Base-by-base conservation (phyloP, 2,797 vertebrate species). In the Melanotaenia parkinsoni region DNA sequence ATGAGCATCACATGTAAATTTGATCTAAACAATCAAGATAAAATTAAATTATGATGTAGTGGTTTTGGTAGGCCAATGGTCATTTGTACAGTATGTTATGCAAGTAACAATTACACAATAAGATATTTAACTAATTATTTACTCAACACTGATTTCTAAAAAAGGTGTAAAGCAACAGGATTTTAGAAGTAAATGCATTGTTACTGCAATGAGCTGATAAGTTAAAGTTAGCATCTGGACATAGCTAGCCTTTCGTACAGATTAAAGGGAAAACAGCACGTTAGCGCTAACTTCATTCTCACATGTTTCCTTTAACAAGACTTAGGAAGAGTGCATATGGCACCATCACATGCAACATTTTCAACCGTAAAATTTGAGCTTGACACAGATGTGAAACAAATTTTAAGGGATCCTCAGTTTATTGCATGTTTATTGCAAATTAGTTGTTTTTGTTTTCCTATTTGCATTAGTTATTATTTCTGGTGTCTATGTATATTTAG, bases 1-100 rank as follows among this genome's bases (percentile, higher is more conserved):
- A 60, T 62, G 32, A 66, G 38, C 26, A 11, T 32, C n/a, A 33
- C 30, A 32, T 57, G 37, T 26, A n/a, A 9, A 63, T 69, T 38
- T 59, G 5, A 33, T 35, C 1, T 38, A 47, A 66, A 59, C n/a
- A 22, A 59, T n/a, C 22, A 3, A 74, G 63, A 43, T 59, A 2
- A 56, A 37, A 32, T 1, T 10, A 16, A 50, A 56, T 33, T 33
- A 33, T 11, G 32, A 38, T 0, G 7, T 33, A 45, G 26, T 6
- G 13, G 1, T 26, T 28, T 53, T 38, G n/a, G 13, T 16, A 11
- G 32, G 45, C 6, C 20, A 40, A 20, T 22, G 24, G 9, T 24
- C 5, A 37, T 59, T 38, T 59, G 4, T 6, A 13, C 33, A n/a
- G 16, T 32, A 4, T 4, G 7, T 32, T 3, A 24, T 14, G 9